Percentiles rank a stretch among this genome's conserved stretches.
Conservation (phyloP, 2,888 invertebrate species). For the Ochlodes sylvanus region DNA sequence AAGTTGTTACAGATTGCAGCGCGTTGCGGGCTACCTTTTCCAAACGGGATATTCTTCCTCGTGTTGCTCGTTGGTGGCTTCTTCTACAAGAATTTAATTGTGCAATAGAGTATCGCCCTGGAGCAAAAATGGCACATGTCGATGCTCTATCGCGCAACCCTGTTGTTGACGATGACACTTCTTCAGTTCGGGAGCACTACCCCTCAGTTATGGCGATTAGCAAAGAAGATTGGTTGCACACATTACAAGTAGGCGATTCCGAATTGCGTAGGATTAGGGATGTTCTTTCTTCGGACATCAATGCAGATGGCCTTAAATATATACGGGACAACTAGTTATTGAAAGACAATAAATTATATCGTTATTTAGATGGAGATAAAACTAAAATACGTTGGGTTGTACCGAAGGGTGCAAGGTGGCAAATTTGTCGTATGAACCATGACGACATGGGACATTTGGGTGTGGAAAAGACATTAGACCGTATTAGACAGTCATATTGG, state of each 20-base stretch:
- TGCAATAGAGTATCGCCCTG: slow-evolving; percentile 33
- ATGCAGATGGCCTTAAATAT: slow-evolving; percentile 36
- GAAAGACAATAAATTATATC: slow-evolving; percentile 41
- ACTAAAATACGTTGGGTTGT: slow-evolving; percentile 50
- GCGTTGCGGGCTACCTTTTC: slow-evolving; percentile 39
- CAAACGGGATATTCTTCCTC: slow-evolving; percentile 38
- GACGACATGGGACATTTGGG: slow-evolving; percentile 52
- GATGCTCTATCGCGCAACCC: slow-evolving; percentile 29
- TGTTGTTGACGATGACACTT: background rate
- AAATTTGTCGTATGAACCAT: slow-evolving; percentile 55
- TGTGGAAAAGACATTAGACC: slow-evolving; percentile 43
- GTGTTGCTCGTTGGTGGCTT: slow-evolving; percentile 40
- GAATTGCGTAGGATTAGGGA: slow-evolving; percentile 40
- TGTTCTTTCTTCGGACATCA: slow-evolving; percentile 34
- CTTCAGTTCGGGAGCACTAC: slow-evolving; percentile 6
- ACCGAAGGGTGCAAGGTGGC: slow-evolving; percentile 50
- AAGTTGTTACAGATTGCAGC: slow-evolving; percentile 40
- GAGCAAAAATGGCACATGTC: slow-evolving; percentile 33
- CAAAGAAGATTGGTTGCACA: slow-evolving; percentile 40
- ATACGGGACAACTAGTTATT: slow-evolving; percentile 44
- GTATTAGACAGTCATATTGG: slow-evolving; percentile 59
- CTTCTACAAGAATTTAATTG: slow-evolving; percentile 38
- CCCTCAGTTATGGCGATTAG: slow-evolving; percentile 37
- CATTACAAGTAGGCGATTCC: slow-evolving; percentile 39
- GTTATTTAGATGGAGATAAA: slow-evolving; percentile 39